Percentiles rank a stretch among this genome's conserved stretches.
Evolutionary conservation across 1,140 invertebrate species (phyloP).

Genomic region (Bombus consobrinus): DNA sequence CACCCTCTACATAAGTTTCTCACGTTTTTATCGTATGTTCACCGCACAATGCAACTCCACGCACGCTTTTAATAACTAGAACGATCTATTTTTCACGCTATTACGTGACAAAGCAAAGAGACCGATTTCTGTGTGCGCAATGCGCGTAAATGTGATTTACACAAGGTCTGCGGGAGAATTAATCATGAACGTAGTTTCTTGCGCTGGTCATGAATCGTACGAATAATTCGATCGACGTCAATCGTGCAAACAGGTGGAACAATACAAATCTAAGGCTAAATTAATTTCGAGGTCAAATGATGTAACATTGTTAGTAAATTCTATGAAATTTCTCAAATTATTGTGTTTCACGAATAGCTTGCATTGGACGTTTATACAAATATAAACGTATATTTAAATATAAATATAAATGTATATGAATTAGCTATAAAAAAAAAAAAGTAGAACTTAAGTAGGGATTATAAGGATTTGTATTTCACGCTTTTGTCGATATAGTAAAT

Average conservation of each 20-base stretch:
- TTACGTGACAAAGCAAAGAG: slow-evolving; percentile 49
- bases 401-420: no score
- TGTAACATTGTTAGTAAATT: neutral
- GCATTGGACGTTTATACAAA: no score
- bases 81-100: slow-evolving; percentile 52
- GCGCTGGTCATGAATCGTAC: slow-evolving; percentile 20
- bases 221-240: neutral
- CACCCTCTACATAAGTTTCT: neutral
- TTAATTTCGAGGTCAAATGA: neutral
- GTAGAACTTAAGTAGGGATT: no score
- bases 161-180: slow-evolving; percentile 38
- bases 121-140: slow-evolving; percentile 32
- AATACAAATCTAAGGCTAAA: neutral
- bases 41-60: slow-evolving; percentile 11
- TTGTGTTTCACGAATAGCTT: no score
- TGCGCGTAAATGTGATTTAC: slow-evolving; percentile 39
- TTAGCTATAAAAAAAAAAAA: no score
- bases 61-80: slow-evolving; percentile 52
- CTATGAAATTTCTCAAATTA: no score
- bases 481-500: no score
- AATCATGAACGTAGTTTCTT: slow-evolving; percentile 8
- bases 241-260: neutral
- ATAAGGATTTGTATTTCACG: no score
- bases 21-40: slow-evolving; percentile 23
- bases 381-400: no score